These are phyloP conservation scores for Pseudochirops cupreus DNA, from an alignment of 2,797 vertebrate genomes.

Conservation along the genomic window DNA sequence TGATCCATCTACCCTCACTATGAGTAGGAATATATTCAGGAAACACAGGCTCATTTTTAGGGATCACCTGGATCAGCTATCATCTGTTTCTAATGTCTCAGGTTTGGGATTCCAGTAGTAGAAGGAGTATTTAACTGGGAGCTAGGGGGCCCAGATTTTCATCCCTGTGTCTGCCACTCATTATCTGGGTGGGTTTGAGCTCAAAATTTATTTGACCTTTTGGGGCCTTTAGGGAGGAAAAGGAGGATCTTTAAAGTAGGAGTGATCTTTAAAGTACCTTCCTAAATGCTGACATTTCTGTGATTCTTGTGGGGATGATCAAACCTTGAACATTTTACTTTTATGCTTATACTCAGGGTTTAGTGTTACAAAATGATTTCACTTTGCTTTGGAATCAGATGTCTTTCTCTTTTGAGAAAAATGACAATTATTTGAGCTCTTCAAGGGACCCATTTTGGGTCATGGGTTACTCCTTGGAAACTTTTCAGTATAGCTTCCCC, in stretches of 20 bases:
- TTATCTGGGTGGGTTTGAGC: background rate
- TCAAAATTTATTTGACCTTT: background rate
- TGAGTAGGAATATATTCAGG: background rate
- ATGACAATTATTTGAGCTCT: background rate
- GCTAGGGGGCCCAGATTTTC: background rate
- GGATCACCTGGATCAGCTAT: slow-evolving; percentile 30
- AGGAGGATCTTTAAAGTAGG: background rate
- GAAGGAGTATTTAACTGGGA: background rate
- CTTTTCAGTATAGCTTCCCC: background rate
- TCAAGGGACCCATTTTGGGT: background rate
- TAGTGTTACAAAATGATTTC: background rate
- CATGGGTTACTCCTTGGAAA: slow-evolving; percentile 18
- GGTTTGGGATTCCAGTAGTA: background rate
- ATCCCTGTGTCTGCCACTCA: background rate
- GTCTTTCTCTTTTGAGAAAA: background rate
- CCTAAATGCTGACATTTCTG: background rate
- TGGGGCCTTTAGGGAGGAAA: background rate
- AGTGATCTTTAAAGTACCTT: background rate
- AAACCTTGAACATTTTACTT: background rate
- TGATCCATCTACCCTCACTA: background rate
- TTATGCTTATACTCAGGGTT: background rate
- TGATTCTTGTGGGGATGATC: background rate
- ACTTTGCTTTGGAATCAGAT: background rate
- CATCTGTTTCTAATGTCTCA: background rate
- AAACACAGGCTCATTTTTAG: background rate